Evolutionary conservation across 2,113 vertebrate species (phyloP).

Genomic region (Actenoides lindsayi): DNA sequence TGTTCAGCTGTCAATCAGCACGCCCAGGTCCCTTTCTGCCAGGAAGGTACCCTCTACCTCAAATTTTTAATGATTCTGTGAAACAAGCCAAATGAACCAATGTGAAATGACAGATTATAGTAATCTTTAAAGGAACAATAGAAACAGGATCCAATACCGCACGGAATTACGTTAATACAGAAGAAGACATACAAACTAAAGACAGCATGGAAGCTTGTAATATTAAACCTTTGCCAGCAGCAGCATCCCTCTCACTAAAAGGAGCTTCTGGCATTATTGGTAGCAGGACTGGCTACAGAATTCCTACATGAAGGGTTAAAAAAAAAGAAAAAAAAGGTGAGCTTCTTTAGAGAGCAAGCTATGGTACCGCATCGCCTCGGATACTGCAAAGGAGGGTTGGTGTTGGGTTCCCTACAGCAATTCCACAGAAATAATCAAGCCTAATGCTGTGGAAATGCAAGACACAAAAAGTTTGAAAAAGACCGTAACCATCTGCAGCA

Average conservation of each 20-base stretch:
- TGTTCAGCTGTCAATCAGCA: no score
- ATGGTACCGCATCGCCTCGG: constrained; percentile 4
- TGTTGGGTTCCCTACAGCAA: constrained; percentile 42
- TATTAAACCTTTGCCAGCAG: background rate
- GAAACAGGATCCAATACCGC: background rate
- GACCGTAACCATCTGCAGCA: constrained; percentile 40
- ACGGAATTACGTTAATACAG: background rate
- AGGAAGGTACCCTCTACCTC: background rate
- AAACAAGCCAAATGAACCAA: background rate
- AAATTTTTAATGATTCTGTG: background rate
- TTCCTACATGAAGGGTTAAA: constrained; percentile 9
- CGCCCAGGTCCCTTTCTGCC: no score
- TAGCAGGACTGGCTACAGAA: background rate
- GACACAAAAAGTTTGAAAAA: constrained; percentile 19
- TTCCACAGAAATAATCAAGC: constrained; percentile 42
- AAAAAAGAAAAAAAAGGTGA: background rate
- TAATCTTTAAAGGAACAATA: constrained; percentile 10
- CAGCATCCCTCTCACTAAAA: background rate
- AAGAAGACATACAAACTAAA: background rate
- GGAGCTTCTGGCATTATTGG: background rate
- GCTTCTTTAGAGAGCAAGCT: background rate
- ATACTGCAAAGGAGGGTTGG: constrained; percentile 17
- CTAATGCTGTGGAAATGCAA: constrained; percentile 40
- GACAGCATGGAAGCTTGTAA: background rate
- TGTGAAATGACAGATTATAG: background rate